phyloP scores from a whole-genome alignment of 1,140 invertebrate species.

The Eriocheir sinensis region DNA sequence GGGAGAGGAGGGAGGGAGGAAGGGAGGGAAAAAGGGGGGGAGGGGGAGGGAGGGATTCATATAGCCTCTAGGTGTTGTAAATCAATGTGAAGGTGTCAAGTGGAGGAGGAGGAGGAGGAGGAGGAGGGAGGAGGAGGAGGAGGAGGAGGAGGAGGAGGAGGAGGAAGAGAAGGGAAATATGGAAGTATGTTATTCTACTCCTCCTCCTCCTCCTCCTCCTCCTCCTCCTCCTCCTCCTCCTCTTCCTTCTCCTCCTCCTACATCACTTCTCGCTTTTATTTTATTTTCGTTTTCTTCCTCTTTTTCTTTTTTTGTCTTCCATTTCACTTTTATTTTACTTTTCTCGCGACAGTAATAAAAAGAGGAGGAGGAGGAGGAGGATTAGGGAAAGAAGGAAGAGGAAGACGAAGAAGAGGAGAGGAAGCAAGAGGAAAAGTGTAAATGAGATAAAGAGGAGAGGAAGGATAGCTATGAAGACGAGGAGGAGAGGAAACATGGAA shows the following conservation, averaged over 20 bases:
- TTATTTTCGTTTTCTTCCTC: too few relatives aligned
- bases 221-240: too few relatives aligned
- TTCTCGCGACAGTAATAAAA: neutral
- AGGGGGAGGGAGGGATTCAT: neutral
- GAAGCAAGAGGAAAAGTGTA: too few relatives aligned
- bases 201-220: too few relatives aligned
- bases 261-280: too few relatives aligned
- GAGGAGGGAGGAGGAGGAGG: neutral
- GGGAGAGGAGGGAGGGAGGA: neutral
- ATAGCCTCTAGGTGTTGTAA: neutral
- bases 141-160: neutral
- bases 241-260: too few relatives aligned
- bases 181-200: too few relatives aligned
- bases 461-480: neutral
- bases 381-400: neutral
- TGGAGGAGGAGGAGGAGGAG: neutral
- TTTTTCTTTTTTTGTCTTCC: too few relatives aligned
- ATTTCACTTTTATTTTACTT: too few relatives aligned
- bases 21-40: neutral
- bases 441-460: neutral
- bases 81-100: slow-evolving; percentile 2
- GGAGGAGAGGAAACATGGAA: neutral
- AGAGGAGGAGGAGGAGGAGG: neutral
- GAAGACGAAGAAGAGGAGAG: neutral
- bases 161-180: neutral